phyloP scores from a whole-genome alignment of 1,140 invertebrate species.

The Leptonema lineaticorne region DNA sequence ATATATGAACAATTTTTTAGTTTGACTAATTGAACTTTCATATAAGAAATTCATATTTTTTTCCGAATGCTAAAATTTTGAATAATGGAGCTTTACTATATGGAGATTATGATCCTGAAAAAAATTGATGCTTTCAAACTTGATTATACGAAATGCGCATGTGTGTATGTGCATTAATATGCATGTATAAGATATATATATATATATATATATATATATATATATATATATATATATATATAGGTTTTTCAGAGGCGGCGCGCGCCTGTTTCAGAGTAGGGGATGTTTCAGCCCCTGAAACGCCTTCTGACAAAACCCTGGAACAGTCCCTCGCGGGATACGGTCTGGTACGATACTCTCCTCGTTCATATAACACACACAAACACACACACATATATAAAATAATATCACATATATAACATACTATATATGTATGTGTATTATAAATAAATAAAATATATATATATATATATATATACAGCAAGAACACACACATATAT shows the following conservation, averaged over 20 bases:
- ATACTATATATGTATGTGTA: not conserved
- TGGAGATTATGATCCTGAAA: too few relatives aligned
- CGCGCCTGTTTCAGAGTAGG: conserved; percentile 18
- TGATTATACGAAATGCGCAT: too few relatives aligned
- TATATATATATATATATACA: too few relatives aligned
- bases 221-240: conserved; percentile 6
- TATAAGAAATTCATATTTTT: too few relatives aligned
- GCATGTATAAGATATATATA: not conserved
- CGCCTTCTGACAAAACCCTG: conserved; percentile 21
- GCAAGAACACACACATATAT: not conserved
- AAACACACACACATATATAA: not conserved
- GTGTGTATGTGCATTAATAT: not conserved
- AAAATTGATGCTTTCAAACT: too few relatives aligned
- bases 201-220: conserved; percentile 6
- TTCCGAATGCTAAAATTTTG: too few relatives aligned
- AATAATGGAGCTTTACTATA: too few relatives aligned
- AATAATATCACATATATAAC: too few relatives aligned
- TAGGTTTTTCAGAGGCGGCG: conserved; percentile 13
- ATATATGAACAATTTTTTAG: too few relatives aligned
- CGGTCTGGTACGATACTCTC: conserved; percentile 27
- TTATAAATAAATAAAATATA: not conserved
- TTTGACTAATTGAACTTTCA: too few relatives aligned
- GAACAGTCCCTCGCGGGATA: conserved; percentile 27
- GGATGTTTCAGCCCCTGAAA: conserved; percentile 2
- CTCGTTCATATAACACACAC: not conserved